Evolutionary conservation across 2,113 vertebrate genomes (phyloP).

Genomic region (Solea solea): DNA sequence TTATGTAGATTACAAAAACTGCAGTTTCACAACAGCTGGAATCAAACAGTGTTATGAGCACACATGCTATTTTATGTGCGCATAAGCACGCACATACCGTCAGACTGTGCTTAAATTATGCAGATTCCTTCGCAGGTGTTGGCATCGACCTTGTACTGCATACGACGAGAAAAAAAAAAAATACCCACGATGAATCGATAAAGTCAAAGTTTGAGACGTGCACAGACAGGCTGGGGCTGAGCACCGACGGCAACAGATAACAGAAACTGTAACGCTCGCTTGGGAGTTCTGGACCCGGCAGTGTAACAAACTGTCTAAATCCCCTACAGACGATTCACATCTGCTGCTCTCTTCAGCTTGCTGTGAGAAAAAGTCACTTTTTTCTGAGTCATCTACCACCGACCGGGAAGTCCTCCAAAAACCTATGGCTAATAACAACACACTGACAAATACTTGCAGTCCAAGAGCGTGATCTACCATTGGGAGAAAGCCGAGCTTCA

Average conservation of each 20-base stretch:
- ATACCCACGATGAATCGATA: constrained; percentile 30
- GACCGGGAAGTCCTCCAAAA: constrained; percentile 15
- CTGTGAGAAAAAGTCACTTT: constrained; percentile 15
- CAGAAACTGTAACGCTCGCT: constrained; percentile 18
- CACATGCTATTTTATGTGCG: neutral
- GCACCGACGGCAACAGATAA: constrained; percentile 38
- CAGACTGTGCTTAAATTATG: neutral
- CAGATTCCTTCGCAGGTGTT: neutral
- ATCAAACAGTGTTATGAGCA: constrained; percentile 6
- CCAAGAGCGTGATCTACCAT: constrained; percentile 9
- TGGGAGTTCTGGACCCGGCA: constrained; percentile 7
- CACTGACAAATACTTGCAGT: constrained; percentile 13
- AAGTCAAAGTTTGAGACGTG: constrained; percentile 29
- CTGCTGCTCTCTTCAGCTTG: constrained; percentile 1
- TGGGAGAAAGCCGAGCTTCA: constrained; percentile 4
- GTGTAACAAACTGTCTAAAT: constrained; percentile 12
- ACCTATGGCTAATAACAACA: constrained; percentile 11
- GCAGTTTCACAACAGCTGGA: constrained; percentile 33
- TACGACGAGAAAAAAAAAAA: neutral
- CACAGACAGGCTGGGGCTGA: constrained; percentile 19
- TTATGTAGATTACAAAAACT: neutral
- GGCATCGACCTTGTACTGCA: neutral
- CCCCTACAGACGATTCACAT: constrained; percentile 19
- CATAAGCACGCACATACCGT: neutral
- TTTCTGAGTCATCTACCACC: constrained; percentile 19